Evolutionary conservation across 2,797 vertebrate species (phyloP).

Genomic region (Crypturellus tataupa): DNA sequence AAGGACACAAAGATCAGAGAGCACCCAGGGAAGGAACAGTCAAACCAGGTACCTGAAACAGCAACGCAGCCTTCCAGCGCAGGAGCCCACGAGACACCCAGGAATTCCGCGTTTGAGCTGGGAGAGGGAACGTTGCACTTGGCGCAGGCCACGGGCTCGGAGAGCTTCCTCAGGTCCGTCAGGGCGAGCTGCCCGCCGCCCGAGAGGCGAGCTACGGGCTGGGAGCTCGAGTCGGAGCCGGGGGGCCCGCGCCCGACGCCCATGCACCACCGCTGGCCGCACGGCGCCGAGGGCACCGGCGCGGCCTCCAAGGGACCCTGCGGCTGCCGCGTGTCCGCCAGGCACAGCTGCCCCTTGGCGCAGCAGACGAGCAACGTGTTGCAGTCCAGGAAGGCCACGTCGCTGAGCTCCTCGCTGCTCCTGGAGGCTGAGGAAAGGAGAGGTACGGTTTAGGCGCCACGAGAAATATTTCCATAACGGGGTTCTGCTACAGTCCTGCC

Average conservation of each 20-base stretch:
- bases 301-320: background rate
- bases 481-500: too few relatives aligned
- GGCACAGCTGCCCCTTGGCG: slow-evolving; percentile 78
- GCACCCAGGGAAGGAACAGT: background rate
- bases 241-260: background rate
- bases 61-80: slow-evolving; percentile 82
- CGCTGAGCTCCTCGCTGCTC: slow-evolving; percentile 78
- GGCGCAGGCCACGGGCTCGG: slow-evolving; percentile 56
- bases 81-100: slow-evolving; percentile 88
- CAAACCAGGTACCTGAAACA: slow-evolving; percentile 86
- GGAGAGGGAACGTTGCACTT: slow-evolving; percentile 68
- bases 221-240: background rate
- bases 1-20: background rate
- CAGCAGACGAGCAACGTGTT: slow-evolving; percentile 81
- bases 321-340: slow-evolving; percentile 82
- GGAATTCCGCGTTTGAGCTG: slow-evolving; percentile 44
- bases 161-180: slow-evolving; percentile 82
- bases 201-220: slow-evolving; percentile 81
- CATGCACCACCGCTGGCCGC: slow-evolving; percentile 75
- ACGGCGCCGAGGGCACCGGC: rapidly evolving
- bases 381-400: slow-evolving; percentile 82
- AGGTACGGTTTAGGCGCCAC: background rate
- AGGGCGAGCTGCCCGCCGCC: slow-evolving; percentile 80
- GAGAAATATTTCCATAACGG: rapidly evolving
- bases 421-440: background rate